phyloP scores from a whole-genome alignment of 2,888 invertebrate species.

The Neuroscelio doddi region DNA sequence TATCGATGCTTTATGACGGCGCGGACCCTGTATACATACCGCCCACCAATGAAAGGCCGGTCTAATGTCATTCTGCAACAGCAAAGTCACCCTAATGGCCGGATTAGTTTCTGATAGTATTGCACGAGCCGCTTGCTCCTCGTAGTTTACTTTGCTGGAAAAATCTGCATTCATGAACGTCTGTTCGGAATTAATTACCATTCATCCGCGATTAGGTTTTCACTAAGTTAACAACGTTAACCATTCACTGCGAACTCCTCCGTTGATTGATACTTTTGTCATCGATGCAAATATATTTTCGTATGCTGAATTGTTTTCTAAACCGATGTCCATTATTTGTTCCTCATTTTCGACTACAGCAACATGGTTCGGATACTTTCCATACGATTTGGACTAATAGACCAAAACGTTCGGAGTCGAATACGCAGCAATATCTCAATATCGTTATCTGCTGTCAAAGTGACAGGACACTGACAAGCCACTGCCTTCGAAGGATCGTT shows the following conservation, averaged over 20 bases:
- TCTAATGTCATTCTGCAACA: slow-evolving; percentile 53
- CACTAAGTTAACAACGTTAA: neutral
- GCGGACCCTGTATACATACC: slow-evolving; percentile 62
- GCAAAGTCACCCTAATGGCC: slow-evolving; percentile 68
- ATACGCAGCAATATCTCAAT: slow-evolving; percentile 60
- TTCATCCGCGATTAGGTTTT: slow-evolving; percentile 12
- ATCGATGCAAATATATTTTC: too few relatives aligned
- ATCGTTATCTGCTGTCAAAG: slow-evolving; percentile 59
- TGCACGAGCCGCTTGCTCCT: slow-evolving; percentile 27
- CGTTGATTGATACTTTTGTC: slow-evolving; percentile 32
- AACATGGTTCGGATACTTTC: slow-evolving; percentile 29
- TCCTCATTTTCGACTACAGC: slow-evolving; percentile 9
- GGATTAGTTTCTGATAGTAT: slow-evolving; percentile 64
- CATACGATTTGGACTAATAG: slow-evolving; percentile 53
- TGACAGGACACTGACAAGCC: slow-evolving; percentile 51
- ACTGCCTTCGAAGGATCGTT: slow-evolving; percentile 49
- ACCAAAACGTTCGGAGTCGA: slow-evolving; percentile 51
- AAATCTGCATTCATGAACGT: slow-evolving; percentile 53
- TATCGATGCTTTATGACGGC: slow-evolving; percentile 69
- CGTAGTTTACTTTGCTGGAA: slow-evolving; percentile 28
- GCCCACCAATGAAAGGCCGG: slow-evolving; percentile 63
- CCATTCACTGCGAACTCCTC: too few relatives aligned
- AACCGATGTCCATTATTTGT: slow-evolving; percentile 5
- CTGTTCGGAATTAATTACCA: slow-evolving; percentile 42
- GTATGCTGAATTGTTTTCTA: neutral